Evolutionary conservation across 1,140 invertebrate species (phyloP).

Genomic region (Chrysomallon squamiferum): DNA sequence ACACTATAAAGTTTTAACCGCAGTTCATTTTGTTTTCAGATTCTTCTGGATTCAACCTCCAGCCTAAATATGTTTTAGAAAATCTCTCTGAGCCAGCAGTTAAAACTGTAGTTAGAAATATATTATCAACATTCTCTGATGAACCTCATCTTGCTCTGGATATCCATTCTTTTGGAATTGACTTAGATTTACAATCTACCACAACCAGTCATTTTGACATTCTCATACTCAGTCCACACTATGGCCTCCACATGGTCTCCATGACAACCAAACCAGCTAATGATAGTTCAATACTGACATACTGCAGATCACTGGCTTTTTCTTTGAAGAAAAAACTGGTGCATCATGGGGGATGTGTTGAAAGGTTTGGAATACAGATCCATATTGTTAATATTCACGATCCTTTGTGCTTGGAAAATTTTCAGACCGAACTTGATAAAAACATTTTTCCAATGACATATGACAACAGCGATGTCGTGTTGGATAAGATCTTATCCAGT

Average conservation of each 20-base stretch:
- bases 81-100: not conserved
- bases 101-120: not conserved
- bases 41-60: constrained; percentile 16
- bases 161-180: constrained; percentile 17
- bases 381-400: constrained; percentile 32
- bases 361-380: constrained; percentile 39
- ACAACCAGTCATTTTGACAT: not conserved
- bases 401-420: constrained; percentile 9
- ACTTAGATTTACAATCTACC: not conserved
- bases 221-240: constrained; percentile 3
- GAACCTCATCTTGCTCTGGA: constrained; percentile 18
- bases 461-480: constrained; percentile 21
- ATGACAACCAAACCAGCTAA: not conserved
- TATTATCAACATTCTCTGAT: constrained; percentile 12
- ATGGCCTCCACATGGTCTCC: constrained; percentile 9
- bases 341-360: constrained; percentile 41
- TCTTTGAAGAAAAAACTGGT: constrained; percentile 36
- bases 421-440: constrained; percentile 14
- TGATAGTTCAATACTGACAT: not conserved
- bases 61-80: constrained; percentile 16
- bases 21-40: constrained; percentile 16
- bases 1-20: no score
- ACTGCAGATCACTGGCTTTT: constrained; percentile 19
- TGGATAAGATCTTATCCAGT: constrained; percentile 31
- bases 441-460: constrained; percentile 44